Evolutionary conservation across 2,113 vertebrate genomes (phyloP), one percentile per base, ranked within the genome.

Genomic region (Dascyllus trimaculatus): DNA sequence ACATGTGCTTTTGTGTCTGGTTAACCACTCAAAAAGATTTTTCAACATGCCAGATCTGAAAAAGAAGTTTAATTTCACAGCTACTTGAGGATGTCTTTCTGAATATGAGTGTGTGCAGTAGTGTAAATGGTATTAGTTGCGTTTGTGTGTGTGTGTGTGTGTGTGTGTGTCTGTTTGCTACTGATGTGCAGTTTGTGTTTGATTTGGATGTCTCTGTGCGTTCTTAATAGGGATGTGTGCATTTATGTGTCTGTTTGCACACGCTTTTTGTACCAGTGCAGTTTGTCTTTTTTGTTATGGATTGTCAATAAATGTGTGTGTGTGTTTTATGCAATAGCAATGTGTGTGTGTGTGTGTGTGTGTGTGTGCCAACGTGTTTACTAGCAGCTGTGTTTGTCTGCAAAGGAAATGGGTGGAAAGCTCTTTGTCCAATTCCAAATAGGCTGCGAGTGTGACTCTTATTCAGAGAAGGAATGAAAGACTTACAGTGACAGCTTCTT

Each of bases 61-160:
- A 83, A 75, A 69, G 76, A 89, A 84, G 76, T 91, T 92, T 88
- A 89, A 92, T 92, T 91, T 92, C 90, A 93, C 88, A 92, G 90
- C 81, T 92, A 80, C 86, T 91, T 92, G 87, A 89, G 73, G 84
- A 85, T 6, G 43, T 84, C 81, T 92, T 80, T 86, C 18, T 75
- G 82, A 72, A 63, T 26, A 51, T 56, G 69, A 64, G 38, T 63
- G 69, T 78, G 72, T 82, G 77, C 60, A 66, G 52, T 48, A 71
- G 65, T 58, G 66, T 70, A 61, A 82, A 85, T 65, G 68, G 45
- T 29, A 25, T 77, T 53, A 43, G 32, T 56, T 85, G 58, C 69
- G 11, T 40, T 14, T 22, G 26, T 61, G 43, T 24, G 40, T 57
- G 40, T 68, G 58, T 40, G 68, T 48, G 14, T 48, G 17, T 24